phyloP scores from a whole-genome alignment of 2,888 invertebrate genomes.

The Lepeophtheirus nordmannii region DNA sequence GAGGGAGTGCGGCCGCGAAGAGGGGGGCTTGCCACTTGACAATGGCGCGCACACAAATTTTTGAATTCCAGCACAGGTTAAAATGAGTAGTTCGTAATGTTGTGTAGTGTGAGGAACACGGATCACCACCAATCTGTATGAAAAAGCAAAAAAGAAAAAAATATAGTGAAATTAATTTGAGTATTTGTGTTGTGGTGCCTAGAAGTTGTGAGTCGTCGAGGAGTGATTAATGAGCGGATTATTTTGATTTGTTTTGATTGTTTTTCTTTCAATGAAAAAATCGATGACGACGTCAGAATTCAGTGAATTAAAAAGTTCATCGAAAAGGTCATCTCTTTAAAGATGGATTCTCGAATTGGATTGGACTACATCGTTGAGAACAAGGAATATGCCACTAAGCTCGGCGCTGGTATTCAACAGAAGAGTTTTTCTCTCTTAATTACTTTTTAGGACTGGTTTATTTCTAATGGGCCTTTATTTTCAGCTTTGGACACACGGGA shows the following conservation, averaged over 20 bases:
- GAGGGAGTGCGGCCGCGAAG: too few relatives aligned
- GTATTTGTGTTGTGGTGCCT: too few relatives aligned
- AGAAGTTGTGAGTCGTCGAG: too few relatives aligned
- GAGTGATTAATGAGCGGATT: too few relatives aligned
- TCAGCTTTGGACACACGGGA: constrained; percentile 73
- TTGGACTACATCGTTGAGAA: constrained; percentile 87
- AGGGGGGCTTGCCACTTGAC: too few relatives aligned
- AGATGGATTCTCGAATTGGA: constrained; percentile 79
- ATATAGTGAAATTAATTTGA: too few relatives aligned
- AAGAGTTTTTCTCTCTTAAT: background rate
- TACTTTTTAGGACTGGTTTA: background rate
- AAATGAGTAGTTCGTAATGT: constrained; percentile 1
- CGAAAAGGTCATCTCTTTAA: constrained; percentile 11
- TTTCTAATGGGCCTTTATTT: constrained; percentile 29
- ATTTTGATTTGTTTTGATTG: too few relatives aligned
- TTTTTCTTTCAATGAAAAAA: background rate
- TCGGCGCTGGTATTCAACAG: constrained; percentile 51
- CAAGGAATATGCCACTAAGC: constrained; percentile 74
- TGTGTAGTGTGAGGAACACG: background rate
- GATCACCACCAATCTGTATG: background rate
- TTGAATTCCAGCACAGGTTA: background rate
- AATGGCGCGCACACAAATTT: background rate
- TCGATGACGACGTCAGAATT: constrained; percentile 1
- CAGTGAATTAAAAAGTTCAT: constrained; percentile 3
- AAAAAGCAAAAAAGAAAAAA: background rate